A percentile compares a stretch with the other conserved stretches of the same genome.
Evolutionary conservation across 2,888 invertebrate species (phyloP).

Genomic region (Macroteleia sp.): DNA sequence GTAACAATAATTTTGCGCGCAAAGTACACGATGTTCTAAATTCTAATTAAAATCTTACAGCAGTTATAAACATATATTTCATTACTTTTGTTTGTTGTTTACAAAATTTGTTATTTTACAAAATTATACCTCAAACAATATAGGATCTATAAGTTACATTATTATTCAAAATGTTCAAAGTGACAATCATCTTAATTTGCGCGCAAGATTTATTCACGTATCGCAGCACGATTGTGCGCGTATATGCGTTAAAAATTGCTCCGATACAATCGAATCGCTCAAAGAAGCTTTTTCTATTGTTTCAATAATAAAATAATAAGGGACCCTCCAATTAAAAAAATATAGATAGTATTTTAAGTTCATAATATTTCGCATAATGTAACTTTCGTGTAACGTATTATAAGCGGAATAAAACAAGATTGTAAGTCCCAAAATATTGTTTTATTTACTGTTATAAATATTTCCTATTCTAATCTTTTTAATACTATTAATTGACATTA

Average conservation of each 20-base stretch:
- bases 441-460: no score
- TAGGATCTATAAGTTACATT: no score
- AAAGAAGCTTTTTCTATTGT: conserved; percentile 62
- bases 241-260: conserved; percentile 20
- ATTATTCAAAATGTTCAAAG: no score
- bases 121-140: no score
- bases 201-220: conserved; percentile 43
- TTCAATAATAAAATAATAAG: conserved; percentile 63
- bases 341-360: conserved; percentile 55
- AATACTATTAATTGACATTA: no score
- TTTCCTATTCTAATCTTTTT: no score
- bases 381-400: conserved; percentile 63
- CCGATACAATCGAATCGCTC: conserved; percentile 58
- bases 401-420: conserved; percentile 63
- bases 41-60: no score
- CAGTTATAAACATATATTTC: no score
- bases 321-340: conserved; percentile 57
- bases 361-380: conserved; percentile 61
- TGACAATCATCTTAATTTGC: conserved; percentile 45
- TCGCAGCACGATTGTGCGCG: conserved; percentile 15
- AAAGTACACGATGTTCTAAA: no score
- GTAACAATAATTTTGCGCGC: conserved; percentile 47
- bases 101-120: no score
- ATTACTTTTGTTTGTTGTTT: no score
- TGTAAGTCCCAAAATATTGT: conserved; percentile 62